Conservation (phyloP, 2,888 invertebrate genomes). For the Phania funesta region DNA sequence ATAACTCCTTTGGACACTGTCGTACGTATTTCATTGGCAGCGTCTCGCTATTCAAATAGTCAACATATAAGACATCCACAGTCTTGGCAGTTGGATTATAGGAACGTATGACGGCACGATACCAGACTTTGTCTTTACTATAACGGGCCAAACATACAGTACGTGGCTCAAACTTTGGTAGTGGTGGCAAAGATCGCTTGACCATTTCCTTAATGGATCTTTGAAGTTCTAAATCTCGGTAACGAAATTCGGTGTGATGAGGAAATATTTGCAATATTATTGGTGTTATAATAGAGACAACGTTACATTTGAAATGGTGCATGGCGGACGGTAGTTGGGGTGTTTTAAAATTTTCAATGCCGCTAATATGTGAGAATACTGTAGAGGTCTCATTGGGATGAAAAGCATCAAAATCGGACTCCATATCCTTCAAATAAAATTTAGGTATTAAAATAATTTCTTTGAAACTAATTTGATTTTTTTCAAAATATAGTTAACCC, state of each 20-base stretch:
- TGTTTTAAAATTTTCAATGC: conserved; percentile 71
- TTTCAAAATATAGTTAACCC: no score
- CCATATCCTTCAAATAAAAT: conserved; percentile 59
- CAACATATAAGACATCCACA: conserved; percentile 86
- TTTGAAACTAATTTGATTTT: no score
- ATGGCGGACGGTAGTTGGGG: conserved; percentile 73
- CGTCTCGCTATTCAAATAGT: conserved; percentile 86
- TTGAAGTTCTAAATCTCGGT: conserved; percentile 81
- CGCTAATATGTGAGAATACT: conserved; percentile 72
- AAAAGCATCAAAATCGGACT: conserved; percentile 70
- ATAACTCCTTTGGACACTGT: conserved; percentile 81
- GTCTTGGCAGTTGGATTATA: conserved; percentile 79
- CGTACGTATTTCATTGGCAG: conserved; percentile 81
- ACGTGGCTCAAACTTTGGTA: conserved; percentile 78
- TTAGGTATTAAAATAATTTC: conserved; percentile 57
- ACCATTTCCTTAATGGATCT: conserved; percentile 81
- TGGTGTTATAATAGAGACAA: conserved; percentile 73
- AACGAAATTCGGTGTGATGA: conserved; percentile 77
- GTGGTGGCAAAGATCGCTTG: conserved; percentile 77
- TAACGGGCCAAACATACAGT: conserved; percentile 84
- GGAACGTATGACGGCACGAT: conserved; percentile 85
- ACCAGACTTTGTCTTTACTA: conserved; percentile 85
- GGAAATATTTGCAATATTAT: conserved; percentile 76
- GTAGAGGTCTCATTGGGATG: conserved; percentile 76
- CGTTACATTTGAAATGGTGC: conserved; percentile 73